Evolutionary conservation across 2,888 invertebrate species (phyloP).

Genomic region (Strigamia crassipes): DNA sequence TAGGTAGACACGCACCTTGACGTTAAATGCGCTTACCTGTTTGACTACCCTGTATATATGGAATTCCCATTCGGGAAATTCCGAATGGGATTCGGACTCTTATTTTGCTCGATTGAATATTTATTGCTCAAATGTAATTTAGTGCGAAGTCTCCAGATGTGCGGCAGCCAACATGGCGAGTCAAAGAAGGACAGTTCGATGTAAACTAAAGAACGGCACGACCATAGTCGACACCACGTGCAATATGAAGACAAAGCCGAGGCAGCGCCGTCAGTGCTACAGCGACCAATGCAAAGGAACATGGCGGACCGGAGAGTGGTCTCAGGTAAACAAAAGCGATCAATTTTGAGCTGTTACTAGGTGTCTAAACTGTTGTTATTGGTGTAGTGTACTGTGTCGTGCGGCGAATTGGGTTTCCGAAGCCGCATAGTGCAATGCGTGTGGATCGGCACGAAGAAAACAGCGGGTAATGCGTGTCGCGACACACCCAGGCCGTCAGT

Average conservation of each 20-base stretch:
- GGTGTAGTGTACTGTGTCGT: conserved; percentile 79
- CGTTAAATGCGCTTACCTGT: too few relatives aligned
- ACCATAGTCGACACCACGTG: conserved; percentile 67
- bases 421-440: conserved; percentile 89
- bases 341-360: background rate
- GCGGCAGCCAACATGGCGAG: conserved; percentile 76
- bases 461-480: conserved; percentile 85
- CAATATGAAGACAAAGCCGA: conserved; percentile 73
- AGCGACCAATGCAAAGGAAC: conserved; percentile 82
- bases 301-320: conserved; percentile 93
- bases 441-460: conserved; percentile 82
- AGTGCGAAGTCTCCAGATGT: conserved; percentile 73
- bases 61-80: too few relatives aligned
- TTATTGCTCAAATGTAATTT: too few relatives aligned
- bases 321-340: conserved; percentile 69
- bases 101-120: too few relatives aligned
- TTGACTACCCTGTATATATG: too few relatives aligned
- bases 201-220: conserved; percentile 64
- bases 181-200: conserved; percentile 71
- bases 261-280: conserved; percentile 77
- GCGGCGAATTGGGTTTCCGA: conserved; percentile 81
- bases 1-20: too few relatives aligned
- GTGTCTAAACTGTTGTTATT: background rate
- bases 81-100: too few relatives aligned
- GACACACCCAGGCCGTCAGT: conserved; percentile 76